Conservation (phyloP, 2,113 vertebrate species). For the Phocoena sinus region DNA sequence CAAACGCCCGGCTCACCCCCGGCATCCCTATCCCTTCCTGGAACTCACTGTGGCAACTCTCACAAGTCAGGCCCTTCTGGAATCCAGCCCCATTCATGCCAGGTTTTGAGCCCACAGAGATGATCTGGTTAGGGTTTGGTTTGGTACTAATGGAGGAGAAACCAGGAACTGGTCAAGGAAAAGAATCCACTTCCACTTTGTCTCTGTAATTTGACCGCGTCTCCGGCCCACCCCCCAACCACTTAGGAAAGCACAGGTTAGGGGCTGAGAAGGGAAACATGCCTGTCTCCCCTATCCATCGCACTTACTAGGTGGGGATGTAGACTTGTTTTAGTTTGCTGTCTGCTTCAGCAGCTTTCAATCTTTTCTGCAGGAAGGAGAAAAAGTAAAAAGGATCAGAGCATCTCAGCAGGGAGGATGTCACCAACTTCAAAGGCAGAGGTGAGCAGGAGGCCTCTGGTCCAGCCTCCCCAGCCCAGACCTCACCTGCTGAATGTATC, state of each 20-base stretch:
- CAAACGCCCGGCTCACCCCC: not conserved
- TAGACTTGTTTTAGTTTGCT: slow-evolving; percentile 96
- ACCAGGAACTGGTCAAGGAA: not conserved
- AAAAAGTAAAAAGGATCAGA: not conserved
- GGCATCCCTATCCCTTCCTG: not conserved
- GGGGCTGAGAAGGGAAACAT: not conserved
- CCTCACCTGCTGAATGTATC: slow-evolving; percentile 93
- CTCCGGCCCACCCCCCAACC: not conserved
- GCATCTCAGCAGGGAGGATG: not conserved
- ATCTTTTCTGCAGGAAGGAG: slow-evolving; percentile 83
- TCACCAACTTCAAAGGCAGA: not conserved
- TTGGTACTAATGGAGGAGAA: slow-evolving; percentile 84
- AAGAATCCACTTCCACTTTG: not conserved
- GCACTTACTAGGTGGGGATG: slow-evolving; percentile 95
- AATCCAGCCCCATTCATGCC: slow-evolving; percentile 93
- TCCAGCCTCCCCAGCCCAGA: not conserved
- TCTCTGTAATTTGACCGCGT: not conserved
- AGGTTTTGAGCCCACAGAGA: slow-evolving; percentile 90
- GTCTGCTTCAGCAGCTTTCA: slow-evolving; percentile 94
- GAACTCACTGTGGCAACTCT: slow-evolving; percentile 95
- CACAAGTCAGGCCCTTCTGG: slow-evolving; percentile 94
- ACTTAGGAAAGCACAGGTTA: not conserved
- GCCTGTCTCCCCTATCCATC: not conserved
- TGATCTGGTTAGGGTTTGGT: slow-evolving; percentile 96
- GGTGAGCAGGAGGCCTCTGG: not conserved